Evolutionary conservation across 2,888 invertebrate genomes (phyloP).

Genomic region (Drosophila tripunctata): DNA sequence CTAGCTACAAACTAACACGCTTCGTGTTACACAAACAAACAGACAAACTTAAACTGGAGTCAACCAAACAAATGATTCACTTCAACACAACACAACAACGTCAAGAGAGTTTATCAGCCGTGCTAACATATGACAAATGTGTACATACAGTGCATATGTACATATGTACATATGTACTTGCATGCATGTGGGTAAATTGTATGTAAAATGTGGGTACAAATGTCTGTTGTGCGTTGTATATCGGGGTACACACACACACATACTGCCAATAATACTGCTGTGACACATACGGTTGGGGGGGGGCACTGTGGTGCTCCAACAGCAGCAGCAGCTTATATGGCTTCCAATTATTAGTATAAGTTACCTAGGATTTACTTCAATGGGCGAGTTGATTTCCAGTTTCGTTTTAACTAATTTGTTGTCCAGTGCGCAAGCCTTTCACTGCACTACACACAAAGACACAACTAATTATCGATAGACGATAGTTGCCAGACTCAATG

Average conservation of each 20-base stretch:
- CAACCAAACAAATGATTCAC: constrained; percentile 73
- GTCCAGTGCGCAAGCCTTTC: constrained; percentile 60
- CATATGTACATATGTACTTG: background rate
- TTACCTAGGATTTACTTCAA: constrained; percentile 65
- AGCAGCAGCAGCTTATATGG: constrained; percentile 44
- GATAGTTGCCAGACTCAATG: background rate
- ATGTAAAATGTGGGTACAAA: constrained; percentile 6
- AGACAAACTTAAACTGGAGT: constrained; percentile 45
- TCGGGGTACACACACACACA: constrained; percentile 15
- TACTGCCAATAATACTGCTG: background rate
- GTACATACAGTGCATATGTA: constrained; percentile 13
- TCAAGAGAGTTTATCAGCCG: constrained; percentile 55
- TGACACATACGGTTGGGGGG: constrained; percentile 5
- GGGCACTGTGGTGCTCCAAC: too few relatives aligned
- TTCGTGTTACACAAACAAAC: constrained; percentile 57
- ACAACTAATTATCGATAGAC: constrained; percentile 38
- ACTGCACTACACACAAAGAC: constrained; percentile 49
- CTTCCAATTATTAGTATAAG: constrained; percentile 55
- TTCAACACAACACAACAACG: too few relatives aligned
- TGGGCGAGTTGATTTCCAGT: constrained; percentile 55
- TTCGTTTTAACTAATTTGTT: constrained; percentile 50
- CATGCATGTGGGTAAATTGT: constrained; percentile 1
- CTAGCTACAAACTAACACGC: constrained; percentile 40
- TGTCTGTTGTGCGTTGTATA: constrained; percentile 9
- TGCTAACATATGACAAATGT: constrained; percentile 53